Evolutionary conservation across 2,797 vertebrate species (phyloP).

Genomic region (Numenius phaeopus): DNA sequence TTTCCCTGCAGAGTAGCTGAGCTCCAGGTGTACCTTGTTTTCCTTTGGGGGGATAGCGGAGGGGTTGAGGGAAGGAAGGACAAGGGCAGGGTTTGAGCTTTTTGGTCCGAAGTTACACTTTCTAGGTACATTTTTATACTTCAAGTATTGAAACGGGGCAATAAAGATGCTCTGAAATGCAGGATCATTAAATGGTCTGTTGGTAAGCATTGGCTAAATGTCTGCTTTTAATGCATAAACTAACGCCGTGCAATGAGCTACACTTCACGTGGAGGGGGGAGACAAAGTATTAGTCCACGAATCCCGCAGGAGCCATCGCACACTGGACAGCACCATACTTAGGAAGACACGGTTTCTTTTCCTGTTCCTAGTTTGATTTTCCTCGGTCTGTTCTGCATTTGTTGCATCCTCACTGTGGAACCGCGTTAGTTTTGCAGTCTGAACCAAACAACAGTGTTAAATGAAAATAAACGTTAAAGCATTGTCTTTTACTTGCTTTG

Average conservation of each 20-base stretch:
- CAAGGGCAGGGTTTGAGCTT: conserved; percentile 64
- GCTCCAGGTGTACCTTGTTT: conserved; percentile 50
- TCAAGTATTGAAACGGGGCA: conserved; percentile 60
- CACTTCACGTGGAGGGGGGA: background rate
- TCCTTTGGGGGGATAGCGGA: conserved; percentile 17
- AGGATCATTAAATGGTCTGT: conserved; percentile 63
- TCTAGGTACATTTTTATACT: conserved; percentile 72
- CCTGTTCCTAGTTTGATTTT: conserved; percentile 14
- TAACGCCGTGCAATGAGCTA: conserved; percentile 4
- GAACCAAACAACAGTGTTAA: conserved; percentile 49
- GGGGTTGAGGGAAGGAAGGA: conserved; percentile 47
- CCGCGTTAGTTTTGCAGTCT: conserved; percentile 52
- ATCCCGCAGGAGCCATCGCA: background rate
- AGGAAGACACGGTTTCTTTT: background rate
- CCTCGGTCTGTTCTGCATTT: conserved; percentile 57
- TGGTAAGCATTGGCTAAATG: conserved; percentile 6
- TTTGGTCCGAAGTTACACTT: conserved; percentile 65
- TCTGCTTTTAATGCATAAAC: conserved; percentile 6
- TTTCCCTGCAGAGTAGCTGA: conserved; percentile 12
- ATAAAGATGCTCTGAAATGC: conserved; percentile 70
- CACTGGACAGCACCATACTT: background rate
- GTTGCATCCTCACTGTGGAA: conserved; percentile 59
- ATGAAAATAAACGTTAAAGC: conserved; percentile 61
- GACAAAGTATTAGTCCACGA: background rate
- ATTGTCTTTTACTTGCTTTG: conserved; percentile 37